Evolutionary conservation across 1,140 invertebrate genomes (phyloP).

Genomic region (Sitodiplosis mosellana): DNA sequence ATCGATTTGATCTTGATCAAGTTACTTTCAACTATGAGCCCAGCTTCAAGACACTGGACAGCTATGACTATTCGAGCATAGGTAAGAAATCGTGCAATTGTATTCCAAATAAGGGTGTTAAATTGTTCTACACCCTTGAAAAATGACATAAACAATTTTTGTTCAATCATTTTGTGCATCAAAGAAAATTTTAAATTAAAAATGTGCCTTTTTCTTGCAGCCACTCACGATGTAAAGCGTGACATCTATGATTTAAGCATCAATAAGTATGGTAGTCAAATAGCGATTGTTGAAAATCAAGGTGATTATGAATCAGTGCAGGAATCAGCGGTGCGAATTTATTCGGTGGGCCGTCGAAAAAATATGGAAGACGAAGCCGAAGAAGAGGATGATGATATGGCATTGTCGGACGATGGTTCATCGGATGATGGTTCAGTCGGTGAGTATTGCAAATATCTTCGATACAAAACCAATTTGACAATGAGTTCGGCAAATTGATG

Average conservation of each 20-base stretch:
- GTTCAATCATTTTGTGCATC: slow-evolving; percentile 2
- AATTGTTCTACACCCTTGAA: too few species aligned
- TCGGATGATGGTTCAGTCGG: background rate
- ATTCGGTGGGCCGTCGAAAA: slow-evolving; percentile 39
- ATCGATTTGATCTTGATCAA: slow-evolving; percentile 15
- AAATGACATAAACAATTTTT: too few species aligned
- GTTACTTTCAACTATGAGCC: slow-evolving; percentile 28
- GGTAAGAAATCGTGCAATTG: too few species aligned
- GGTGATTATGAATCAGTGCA: slow-evolving; percentile 54
- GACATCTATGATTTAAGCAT: slow-evolving; percentile 59
- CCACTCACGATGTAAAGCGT: slow-evolving; percentile 74
- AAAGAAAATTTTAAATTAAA: slow-evolving; percentile 3
- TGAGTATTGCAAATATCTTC: too few species aligned
- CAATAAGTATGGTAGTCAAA: slow-evolving; percentile 57
- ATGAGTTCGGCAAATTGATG: too few species aligned
- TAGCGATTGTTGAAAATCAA: slow-evolving; percentile 67
- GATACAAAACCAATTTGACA: too few species aligned
- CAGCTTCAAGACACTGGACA: slow-evolving; percentile 87
- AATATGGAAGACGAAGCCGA: slow-evolving; percentile 22
- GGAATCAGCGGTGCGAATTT: slow-evolving; percentile 66
- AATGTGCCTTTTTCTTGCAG: slow-evolving; percentile 26
- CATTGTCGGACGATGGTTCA: background rate
- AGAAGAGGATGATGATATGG: background rate
- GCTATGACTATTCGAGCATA: slow-evolving; percentile 83
- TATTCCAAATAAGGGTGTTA: too few species aligned